phyloP scores from a whole-genome alignment of 2,888 invertebrate genomes.

The Ptilodon capucinus region DNA sequence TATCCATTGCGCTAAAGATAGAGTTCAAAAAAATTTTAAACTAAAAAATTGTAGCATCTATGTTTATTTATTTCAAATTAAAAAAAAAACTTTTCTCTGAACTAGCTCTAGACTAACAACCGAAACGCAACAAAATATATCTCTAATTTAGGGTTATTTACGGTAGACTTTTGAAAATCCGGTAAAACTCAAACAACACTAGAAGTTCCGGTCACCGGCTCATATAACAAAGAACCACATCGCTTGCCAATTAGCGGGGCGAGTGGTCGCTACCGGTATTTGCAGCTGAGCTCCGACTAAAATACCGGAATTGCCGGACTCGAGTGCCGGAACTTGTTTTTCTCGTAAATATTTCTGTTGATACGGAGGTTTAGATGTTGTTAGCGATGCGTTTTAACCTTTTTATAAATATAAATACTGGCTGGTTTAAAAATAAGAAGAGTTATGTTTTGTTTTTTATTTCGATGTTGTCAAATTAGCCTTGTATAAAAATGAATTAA shows the following conservation, averaged over 20 bases:
- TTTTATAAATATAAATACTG: no score
- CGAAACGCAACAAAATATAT: not conserved
- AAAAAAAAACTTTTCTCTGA: no score
- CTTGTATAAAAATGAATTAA: no score
- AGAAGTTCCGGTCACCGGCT: slow-evolving; percentile 40
- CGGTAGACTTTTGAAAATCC: slow-evolving; percentile 21
- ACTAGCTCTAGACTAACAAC: no score
- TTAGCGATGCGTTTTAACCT: no score
- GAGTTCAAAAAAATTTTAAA: no score
- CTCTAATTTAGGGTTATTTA: slow-evolving; percentile 16
- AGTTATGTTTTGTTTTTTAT: no score
- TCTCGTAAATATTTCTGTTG: not conserved
- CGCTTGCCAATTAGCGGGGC: slow-evolving; percentile 40
- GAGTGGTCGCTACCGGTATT: slow-evolving; percentile 7
- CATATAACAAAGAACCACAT: slow-evolving; percentile 34
- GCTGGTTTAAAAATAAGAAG: no score
- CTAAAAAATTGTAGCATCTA: no score
- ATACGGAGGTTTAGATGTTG: not conserved
- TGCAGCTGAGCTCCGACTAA: not conserved
- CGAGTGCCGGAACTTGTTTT: slow-evolving; percentile 1
- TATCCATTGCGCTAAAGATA: no score
- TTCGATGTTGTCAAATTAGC: no score
- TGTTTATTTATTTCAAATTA: no score
- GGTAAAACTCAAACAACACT: slow-evolving; percentile 35
- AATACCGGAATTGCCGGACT: slow-evolving; percentile 1